Base-by-base conservation (phyloP, 2,888 invertebrate species). In the Latheticus oryzae region DNA sequence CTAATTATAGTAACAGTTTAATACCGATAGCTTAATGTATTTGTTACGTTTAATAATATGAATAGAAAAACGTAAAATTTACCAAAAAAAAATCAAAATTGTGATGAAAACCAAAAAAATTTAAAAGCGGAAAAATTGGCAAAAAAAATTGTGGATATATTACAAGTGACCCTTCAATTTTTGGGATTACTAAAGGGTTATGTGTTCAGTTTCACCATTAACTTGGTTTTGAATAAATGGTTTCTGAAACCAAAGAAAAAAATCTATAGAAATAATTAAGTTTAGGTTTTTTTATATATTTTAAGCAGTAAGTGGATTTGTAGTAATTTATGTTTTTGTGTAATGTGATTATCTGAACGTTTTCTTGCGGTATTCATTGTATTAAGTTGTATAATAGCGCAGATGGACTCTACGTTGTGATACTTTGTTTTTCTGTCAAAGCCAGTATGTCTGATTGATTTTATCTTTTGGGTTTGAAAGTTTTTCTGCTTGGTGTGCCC, bases 241-340 rank as follows among this genome's bases (percentile, higher is more conserved):
- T 56, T 56, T 42, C 13, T 21, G n/a, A 35, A 51, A 35, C 57
- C 35, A 57, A 57, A 37, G 38, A 57, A 51, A 51, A 57, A 42
- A 47, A 17, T 23, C 43, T 35, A 17, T 42, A 50, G 45, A 13
- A 54, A 7, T 21, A 48, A 24, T 28, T 42, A 19, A 17, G 42
- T 24, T 23, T 47, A 23, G 33, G 16, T 23, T 33, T 23, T 33
- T 47, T 47, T 33, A 23, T 33, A 30, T 19, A 19, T 17, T 16
- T 24, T 37, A 35, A 53, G 53, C 53, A 53, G 43, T 57, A 57
- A 51, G 50, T 57, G 57, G 4, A 21, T 42, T 1, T 26, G 3
- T 38, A 50, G 50, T 50, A 50, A 50, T 50, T 50, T 50, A 50
- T 50, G 23, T 40, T 47, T 52, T 21, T 32, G 19, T 40, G 42